A percentile compares a stretch with the other conserved stretches of the same genome.
Evolutionary conservation across 2,888 invertebrate genomes (phyloP).

Genomic region (Patella caerulea): DNA sequence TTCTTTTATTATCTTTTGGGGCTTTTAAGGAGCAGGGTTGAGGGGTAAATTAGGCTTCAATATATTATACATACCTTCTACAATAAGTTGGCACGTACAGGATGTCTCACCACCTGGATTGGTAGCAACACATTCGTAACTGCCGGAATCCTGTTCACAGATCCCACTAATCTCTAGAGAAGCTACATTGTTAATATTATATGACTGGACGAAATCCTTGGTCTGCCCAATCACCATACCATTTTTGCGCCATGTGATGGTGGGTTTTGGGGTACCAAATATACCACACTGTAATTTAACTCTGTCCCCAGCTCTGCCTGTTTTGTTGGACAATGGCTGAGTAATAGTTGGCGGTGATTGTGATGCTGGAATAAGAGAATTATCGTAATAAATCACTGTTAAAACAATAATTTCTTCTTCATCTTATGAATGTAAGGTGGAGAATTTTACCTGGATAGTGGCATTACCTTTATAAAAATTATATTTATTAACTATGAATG

Average conservation of each 20-base stretch:
- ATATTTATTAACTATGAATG: too few relatives aligned
- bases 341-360: conserved; percentile 43
- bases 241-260: conserved; percentile 57
- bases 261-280: conserved; percentile 50
- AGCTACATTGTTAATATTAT: conserved; percentile 44
- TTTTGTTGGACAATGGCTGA: conserved; percentile 41
- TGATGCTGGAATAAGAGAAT: conserved; percentile 41
- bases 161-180: conserved; percentile 51
- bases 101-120: conserved; percentile 51
- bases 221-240: conserved; percentile 51
- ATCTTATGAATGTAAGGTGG: too few relatives aligned
- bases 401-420: too few relatives aligned
- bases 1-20: too few relatives aligned
- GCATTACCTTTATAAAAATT: too few relatives aligned
- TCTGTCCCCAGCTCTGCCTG: conserved; percentile 39
- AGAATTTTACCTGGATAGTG: too few relatives aligned
- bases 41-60: background rate
- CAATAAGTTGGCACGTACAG: conserved; percentile 47
- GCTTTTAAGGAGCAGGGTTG: background rate
- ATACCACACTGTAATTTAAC: conserved; percentile 53
- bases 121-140: conserved; percentile 57
- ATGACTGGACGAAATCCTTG: conserved; percentile 55
- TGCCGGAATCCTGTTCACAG: conserved; percentile 50
- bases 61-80: conserved; percentile 23
- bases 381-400: too few relatives aligned